Base-by-base conservation (phyloP, 2,888 invertebrate genomes). In the Eristalis pertinax region DNA sequence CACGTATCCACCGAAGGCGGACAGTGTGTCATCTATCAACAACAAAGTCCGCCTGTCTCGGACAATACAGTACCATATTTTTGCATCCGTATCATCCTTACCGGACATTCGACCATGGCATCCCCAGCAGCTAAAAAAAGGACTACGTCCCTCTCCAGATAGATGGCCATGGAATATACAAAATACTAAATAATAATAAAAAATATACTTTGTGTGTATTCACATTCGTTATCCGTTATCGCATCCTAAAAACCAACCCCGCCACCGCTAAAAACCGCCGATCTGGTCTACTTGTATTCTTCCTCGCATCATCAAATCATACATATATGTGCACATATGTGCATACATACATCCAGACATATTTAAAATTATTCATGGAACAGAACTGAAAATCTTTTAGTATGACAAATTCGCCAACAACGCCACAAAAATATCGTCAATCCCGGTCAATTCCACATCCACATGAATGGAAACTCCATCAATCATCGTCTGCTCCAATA, bases 401-500 rank as follows among this genome's bases (percentile, higher is more conserved):
- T 58, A 58, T 60, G 58, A 60, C 58, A 70, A 70, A 70, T 60
- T 70, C 70, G 58, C 60, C 60, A 60, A 58, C 35, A 38, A 13
- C 58, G 41, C 56, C 70, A 24, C 22, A 58, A 58, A 70, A 70
- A 58, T 56, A 58, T 56, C 19, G 70, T 22, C 70, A 70, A 70
- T 70, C 70, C 70, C 32, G 70, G 35, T 69, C 69, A 69, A 50
- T 43, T 69, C 69, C 69, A 70, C 58, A 70, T 67, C 69, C 35
- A 70, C 70, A 70, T 62, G 63, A 73, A 73, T 73, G 63, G 50
- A 62, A 73, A 73, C 43, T 63, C 63, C 63, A 73, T 73, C 73
- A 73, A 73, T 73, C 73, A 63, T 73, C 62, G 63, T 63, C 63
- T 41, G 63, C 63, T 73, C 63, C 73, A 73, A 73, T 73, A 73